A percentile compares a stretch with the other conserved stretches of the same genome.
These are phyloP conservation scores for Drosophila fulvimacula DNA, from an alignment of 2,888 invertebrate species.

Conservation along the genomic window DNA sequence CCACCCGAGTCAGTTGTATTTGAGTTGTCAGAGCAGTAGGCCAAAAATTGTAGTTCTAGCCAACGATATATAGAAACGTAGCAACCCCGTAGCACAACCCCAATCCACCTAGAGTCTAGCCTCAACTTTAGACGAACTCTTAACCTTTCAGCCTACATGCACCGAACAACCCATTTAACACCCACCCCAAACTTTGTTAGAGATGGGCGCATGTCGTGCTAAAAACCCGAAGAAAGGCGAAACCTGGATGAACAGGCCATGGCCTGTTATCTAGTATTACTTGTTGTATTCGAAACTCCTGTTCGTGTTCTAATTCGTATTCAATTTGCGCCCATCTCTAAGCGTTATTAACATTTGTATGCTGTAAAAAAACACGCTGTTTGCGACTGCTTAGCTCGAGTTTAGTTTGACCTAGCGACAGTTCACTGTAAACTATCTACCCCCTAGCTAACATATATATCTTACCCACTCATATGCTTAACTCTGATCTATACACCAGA, in stretches of 20 bases:
- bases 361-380: slow-evolving; percentile 6
- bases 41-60: slow-evolving; percentile 54
- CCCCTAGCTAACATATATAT: not conserved
- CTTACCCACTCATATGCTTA: not conserved
- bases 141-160: not conserved
- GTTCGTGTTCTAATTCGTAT: not conserved
- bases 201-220: slow-evolving; percentile 18
- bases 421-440: not conserved
- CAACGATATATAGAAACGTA: slow-evolving; percentile 35
- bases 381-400: slow-evolving; percentile 3
- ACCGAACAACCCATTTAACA: not conserved
- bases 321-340: slow-evolving; percentile 14
- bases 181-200: not conserved
- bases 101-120: slow-evolving; percentile 11
- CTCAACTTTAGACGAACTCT: not conserved
- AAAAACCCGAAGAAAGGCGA: not conserved
- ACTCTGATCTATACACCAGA: not conserved
- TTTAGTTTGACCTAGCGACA: not conserved
- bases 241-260: not conserved
- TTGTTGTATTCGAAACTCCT: not conserved
- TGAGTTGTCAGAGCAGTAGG: slow-evolving; percentile 85
- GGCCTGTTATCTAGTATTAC: not conserved
- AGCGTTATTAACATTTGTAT: not conserved
- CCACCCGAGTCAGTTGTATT: slow-evolving; percentile 85
- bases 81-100: slow-evolving; percentile 20